phyloP scores from a whole-genome alignment of 2,888 invertebrate species.

The Metacarcinus magister region DNA sequence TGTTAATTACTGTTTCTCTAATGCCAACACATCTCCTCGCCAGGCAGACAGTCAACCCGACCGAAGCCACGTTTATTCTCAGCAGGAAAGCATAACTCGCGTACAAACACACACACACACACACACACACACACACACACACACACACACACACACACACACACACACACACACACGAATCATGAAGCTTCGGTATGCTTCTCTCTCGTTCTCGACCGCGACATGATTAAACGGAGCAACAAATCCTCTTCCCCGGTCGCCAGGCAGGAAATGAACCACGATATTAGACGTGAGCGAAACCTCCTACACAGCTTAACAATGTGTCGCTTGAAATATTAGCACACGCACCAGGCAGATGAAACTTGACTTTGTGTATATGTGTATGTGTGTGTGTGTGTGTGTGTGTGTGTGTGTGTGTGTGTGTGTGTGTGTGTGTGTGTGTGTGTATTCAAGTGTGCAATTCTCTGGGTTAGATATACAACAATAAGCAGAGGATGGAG shows the following conservation, averaged over 20 bases:
- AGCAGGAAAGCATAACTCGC: background rate
- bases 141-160: background rate
- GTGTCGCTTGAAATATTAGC: conserved; percentile 26
- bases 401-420: background rate
- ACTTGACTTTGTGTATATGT: background rate
- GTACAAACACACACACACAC: background rate
- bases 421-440: no score
- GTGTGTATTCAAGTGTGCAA: background rate
- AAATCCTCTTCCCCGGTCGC: conserved; percentile 11
- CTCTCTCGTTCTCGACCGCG: conserved; percentile 13
- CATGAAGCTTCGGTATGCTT: background rate
- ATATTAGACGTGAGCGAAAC: background rate
- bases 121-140: background rate
- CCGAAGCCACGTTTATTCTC: conserved; percentile 4
- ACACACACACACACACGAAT: background rate
- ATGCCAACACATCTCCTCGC: conserved; percentile 4
- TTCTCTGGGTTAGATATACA: conserved; percentile 26
- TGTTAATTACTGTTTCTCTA: conserved; percentile 26
- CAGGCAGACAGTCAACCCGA: background rate
- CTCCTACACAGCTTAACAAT: background rate
- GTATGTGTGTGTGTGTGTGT: no score
- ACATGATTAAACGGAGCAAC: conserved; percentile 26
- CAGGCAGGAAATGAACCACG: conserved; percentile 26
- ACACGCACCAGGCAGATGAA: background rate
- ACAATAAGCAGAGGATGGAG: conserved; percentile 12